Conservation (phyloP, 1,140 invertebrate species). For the Stratiolaelaps scimitus region DNA sequence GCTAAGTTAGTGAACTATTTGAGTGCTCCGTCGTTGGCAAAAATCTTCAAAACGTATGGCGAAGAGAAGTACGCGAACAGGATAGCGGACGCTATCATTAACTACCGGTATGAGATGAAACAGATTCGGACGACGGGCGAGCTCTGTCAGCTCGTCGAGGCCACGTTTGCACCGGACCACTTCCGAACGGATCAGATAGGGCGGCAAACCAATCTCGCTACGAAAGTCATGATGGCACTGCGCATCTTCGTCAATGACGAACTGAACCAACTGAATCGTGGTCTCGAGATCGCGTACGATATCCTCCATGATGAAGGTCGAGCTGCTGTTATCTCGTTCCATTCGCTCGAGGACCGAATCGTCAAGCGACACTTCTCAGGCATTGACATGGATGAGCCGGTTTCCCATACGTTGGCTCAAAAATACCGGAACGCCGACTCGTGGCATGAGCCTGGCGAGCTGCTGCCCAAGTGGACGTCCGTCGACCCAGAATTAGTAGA, state of each 20-base stretch:
- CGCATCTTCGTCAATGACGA: constrained; percentile 95
- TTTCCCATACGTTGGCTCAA: constrained; percentile 36
- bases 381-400: constrained; percentile 50
- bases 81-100: constrained; percentile 73
- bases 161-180: constrained; percentile 43
- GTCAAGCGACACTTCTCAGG: constrained; percentile 76
- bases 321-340: constrained; percentile 71
- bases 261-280: constrained; percentile 87
- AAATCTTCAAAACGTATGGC: constrained; percentile 74
- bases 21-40: constrained; percentile 60
- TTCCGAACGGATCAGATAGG: constrained; percentile 54
- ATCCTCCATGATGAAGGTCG: constrained; percentile 63
- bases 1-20: constrained; percentile 67
- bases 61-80: constrained; percentile 74
- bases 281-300: constrained; percentile 58
- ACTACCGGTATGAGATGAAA: constrained; percentile 67
- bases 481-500: constrained; percentile 65
- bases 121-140: constrained; percentile 67
- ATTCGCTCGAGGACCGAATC: constrained; percentile 88
- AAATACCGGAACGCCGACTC: constrained; percentile 38
- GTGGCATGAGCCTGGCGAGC: constrained; percentile 45
- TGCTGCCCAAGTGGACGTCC: constrained; percentile 59
- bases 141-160: constrained; percentile 61
- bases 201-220: constrained; percentile 63
- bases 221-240: constrained; percentile 61